Base-by-base conservation (phyloP, 2,113 vertebrate species). In the Paratilapia polleni region DNA sequence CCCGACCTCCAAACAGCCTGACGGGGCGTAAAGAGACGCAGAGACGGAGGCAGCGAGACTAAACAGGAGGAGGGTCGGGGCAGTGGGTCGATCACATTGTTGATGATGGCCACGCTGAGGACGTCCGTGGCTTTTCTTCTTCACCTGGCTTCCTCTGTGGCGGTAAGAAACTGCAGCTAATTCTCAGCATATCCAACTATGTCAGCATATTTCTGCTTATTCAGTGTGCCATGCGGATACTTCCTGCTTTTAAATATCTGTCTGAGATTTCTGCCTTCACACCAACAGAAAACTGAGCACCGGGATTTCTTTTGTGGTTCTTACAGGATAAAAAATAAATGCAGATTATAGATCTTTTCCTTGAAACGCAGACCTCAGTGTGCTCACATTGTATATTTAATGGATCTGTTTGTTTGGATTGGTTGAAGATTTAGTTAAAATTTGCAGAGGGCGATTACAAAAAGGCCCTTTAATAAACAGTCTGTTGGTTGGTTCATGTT, bases 131-230 rank as follows among this genome's bases (percentile, higher is more conserved):
- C n/a, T 11, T n/a, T 93, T 43, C 78, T 94, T 28, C 80, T 92
- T n/a, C 88, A 92, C 34, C 60, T 90, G 87, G 87, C 84, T 58
- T 77, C 77, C 11, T 84, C 82, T 82, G 11, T 85, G 52, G 84
- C 81, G 68, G 92, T 91, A 86, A 92, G 92, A 81, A 52, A 31
- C 41, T 6, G 34, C 38, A 31, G 2, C 28, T 31, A 4, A 31
- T 24, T 14, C 20, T 38, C 7, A 10, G 6, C 13, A 19, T n/a
- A 57, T 8, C 49, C 14, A 0, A 14, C 24, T 2, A 0, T 73
- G 31, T 38, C 11, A 0, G 24, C 31, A 49, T 22, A 12, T 7
- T 36, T 19, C 24, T 70, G 15, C 43, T 70, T 24, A 24, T 3
- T 17, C 41, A 28, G 0, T 14, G 43, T 47, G 22, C 66, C 58